Evolutionary conservation across 2,113 vertebrate genomes (phyloP).

Genomic region (Cyprinodon tularosa): DNA sequence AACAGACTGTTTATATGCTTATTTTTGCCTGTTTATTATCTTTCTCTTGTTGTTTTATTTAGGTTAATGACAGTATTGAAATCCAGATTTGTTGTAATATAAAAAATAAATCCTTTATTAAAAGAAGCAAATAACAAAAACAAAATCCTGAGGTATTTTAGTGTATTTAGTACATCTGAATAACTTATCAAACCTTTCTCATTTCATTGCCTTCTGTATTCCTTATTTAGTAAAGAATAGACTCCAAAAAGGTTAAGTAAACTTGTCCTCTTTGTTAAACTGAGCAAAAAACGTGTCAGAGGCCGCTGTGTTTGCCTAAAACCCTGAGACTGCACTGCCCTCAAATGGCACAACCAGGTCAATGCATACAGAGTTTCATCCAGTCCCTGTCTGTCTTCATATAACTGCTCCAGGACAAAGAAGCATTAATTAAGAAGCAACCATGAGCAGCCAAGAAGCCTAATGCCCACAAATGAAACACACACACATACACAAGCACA

Average conservation of each 20-base stretch:
- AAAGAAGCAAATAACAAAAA: background rate
- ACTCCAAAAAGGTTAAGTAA: constrained; percentile 25
- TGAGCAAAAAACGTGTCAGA: constrained; percentile 12
- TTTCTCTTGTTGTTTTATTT: background rate
- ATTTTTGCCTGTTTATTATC: background rate
- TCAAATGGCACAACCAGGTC: constrained; percentile 81
- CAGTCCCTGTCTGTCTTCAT: constrained; percentile 35
- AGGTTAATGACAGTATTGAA: background rate
- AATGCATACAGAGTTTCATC: constrained; percentile 63
- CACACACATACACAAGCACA: constrained; percentile 49
- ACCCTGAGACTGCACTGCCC: constrained; percentile 87
- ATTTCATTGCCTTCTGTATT: background rate
- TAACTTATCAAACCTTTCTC: background rate
- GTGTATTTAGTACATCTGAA: background rate
- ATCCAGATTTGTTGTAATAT: background rate
- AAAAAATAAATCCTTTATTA: background rate
- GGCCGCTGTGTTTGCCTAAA: constrained; percentile 51
- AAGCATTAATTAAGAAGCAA: constrained; percentile 82
- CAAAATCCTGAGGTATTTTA: background rate
- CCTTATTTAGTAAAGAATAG: constrained; percentile 7
- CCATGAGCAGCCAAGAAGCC: constrained; percentile 78
- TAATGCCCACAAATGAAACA: constrained; percentile 61
- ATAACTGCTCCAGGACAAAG: constrained; percentile 74
- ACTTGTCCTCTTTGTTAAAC: constrained; percentile 48
- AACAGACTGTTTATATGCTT: background rate